phyloP scores from a whole-genome alignment of 2,888 invertebrate genomes.

The Ecdyonurus torrentis region DNA sequence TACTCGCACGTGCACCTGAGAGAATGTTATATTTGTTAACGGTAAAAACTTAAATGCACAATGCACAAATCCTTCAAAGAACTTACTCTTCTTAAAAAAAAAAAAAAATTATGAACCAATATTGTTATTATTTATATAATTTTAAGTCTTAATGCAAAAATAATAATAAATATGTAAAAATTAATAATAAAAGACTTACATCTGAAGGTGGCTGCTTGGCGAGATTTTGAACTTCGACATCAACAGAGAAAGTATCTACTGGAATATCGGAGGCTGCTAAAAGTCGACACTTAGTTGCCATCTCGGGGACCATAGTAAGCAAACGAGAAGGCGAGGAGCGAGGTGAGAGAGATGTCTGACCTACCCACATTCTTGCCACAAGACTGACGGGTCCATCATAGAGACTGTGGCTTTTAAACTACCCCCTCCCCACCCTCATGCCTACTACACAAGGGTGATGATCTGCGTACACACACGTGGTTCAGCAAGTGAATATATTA shows the following conservation, averaged over 20 bases:
- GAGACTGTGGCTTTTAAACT: neutral
- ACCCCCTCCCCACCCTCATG: neutral
- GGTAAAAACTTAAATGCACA: no score
- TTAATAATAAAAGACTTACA: neutral
- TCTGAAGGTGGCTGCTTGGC: neutral
- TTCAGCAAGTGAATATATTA: no score
- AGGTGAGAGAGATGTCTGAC: neutral
- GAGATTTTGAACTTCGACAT: constrained; percentile 1
- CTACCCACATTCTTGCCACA: neutral
- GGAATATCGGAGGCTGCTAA: constrained; percentile 15
- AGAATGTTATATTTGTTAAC: no score
- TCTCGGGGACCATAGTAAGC: neutral
- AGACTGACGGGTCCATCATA: neutral
- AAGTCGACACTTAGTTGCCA: neutral
- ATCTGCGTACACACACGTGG: neutral
- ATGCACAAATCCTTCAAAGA: neutral
- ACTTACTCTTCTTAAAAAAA: neutral
- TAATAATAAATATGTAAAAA: neutral
- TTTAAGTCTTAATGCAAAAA: neutral
- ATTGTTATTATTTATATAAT: neutral
- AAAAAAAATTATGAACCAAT: neutral
- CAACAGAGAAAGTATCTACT: constrained; percentile 12
- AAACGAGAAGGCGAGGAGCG: neutral
- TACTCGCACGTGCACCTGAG: neutral
- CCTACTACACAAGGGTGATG: neutral